phyloP scores from a whole-genome alignment of 2,888 invertebrate genomes.

The Boloria selene region DNA sequence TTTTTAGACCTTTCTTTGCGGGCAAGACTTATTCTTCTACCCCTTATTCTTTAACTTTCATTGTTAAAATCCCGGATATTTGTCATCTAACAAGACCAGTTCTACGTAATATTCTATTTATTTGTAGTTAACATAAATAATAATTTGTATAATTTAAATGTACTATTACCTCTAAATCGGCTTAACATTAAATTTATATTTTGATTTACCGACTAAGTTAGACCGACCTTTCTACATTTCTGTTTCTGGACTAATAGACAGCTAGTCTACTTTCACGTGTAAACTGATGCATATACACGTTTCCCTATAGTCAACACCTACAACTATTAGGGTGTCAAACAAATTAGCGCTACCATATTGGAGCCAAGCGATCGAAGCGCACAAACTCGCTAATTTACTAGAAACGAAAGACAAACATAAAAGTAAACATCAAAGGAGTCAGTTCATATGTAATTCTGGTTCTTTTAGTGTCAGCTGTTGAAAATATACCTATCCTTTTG shows the following conservation, averaged over 20 bases:
- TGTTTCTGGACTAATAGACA: constrained; percentile 9
- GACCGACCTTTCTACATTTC: constrained; percentile 1
- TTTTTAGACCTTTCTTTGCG: constrained; percentile 50
- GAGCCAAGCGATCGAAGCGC: constrained; percentile 4
- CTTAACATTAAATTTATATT: too few relatives aligned
- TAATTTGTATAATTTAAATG: too few relatives aligned
- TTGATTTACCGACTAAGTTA: not conserved
- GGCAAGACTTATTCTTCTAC: constrained; percentile 46
- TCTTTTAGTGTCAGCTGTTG: constrained; percentile 69
- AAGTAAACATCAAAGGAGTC: constrained; percentile 64
- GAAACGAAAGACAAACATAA: constrained; percentile 44
- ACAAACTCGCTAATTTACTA: constrained; percentile 32
- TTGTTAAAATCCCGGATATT: constrained; percentile 34
- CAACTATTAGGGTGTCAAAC: constrained; percentile 14
- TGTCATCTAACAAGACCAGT: constrained; percentile 22
- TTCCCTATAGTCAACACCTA: not conserved
- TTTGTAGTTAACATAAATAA: not conserved
- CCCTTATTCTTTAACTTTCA: constrained; percentile 39
- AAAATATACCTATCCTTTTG: constrained; percentile 61
- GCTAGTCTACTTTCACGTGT: constrained; percentile 14
- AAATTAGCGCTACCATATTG: constrained; percentile 14
- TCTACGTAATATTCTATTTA: constrained; percentile 12
- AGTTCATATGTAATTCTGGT: constrained; percentile 58
- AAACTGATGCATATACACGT: not conserved
- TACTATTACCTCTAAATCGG: too few relatives aligned